A percentile compares a stretch with the other conserved stretches of the same genome.
Conservation (phyloP, 2,113 vertebrate genomes). For the Laticauda laticaudata region DNA sequence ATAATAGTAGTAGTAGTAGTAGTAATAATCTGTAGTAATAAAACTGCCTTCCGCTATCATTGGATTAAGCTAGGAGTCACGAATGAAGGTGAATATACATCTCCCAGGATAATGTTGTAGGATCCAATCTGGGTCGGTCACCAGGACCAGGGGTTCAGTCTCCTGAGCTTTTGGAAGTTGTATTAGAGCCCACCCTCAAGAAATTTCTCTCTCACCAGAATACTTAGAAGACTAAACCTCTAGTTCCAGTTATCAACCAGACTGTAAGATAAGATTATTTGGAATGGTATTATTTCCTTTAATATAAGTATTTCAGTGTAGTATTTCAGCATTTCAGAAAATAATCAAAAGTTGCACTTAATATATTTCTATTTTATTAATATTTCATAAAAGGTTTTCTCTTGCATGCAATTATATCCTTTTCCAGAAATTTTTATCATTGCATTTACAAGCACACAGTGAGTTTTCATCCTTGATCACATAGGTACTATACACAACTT, state of each 20-base stretch:
- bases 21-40: not conserved
- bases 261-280: not conserved
- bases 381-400: not conserved
- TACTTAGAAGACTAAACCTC: not conserved
- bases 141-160: not conserved
- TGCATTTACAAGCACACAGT: not conserved
- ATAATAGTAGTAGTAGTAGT: too few relatives aligned
- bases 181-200: not conserved
- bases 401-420: not conserved
- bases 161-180: not conserved
- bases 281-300: not conserved
- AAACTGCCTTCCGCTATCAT: not conserved
- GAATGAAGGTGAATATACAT: not conserved
- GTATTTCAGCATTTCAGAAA: not conserved
- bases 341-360: not conserved
- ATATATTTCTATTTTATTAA: not conserved
- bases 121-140: not conserved
- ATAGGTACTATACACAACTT: not conserved
- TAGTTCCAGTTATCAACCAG: not conserved
- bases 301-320: not conserved
- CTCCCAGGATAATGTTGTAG: not conserved
- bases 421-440: not conserved
- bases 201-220: not conserved
- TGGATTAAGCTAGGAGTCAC: not conserved
- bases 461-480: not conserved